phyloP scores from a whole-genome alignment of 2,113 vertebrate species.

The Ictidomys tridecemlineatus region DNA sequence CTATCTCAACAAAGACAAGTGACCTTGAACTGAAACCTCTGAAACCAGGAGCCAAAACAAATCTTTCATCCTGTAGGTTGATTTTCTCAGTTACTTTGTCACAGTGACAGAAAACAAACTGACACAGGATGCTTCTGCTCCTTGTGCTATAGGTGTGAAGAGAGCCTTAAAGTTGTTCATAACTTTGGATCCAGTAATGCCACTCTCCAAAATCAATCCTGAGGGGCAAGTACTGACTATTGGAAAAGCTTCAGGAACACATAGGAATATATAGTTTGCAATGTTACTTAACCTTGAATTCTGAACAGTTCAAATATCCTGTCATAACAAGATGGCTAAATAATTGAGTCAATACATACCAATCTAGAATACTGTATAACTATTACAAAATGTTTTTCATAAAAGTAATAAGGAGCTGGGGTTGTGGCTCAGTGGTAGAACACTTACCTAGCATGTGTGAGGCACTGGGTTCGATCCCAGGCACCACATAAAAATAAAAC shows the following conservation, averaged over 20 bases:
- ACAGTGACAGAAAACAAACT: background rate
- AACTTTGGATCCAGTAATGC: background rate
- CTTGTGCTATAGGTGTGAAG: background rate
- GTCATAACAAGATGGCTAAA: background rate
- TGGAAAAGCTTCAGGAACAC: background rate
- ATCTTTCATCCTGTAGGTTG: background rate
- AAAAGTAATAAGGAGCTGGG: too few species aligned
- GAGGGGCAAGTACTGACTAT: background rate
- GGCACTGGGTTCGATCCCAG: too few species aligned
- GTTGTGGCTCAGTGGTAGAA: too few species aligned
- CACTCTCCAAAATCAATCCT: too few species aligned
- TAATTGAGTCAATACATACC: background rate
- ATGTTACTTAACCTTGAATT: background rate
- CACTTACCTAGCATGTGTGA: too few species aligned
- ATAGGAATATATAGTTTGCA: background rate
- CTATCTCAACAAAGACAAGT: too few species aligned
- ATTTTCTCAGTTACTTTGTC: background rate
- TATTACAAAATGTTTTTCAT: background rate
- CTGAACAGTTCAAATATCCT: background rate
- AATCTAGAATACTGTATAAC: background rate
- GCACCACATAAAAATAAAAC: too few species aligned
- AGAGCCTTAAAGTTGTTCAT: background rate
- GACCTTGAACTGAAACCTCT: too few species aligned
- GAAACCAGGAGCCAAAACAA: too few species aligned
- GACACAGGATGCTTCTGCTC: background rate